Evolutionary conservation across 2,113 vertebrate species (phyloP), one percentile per base, ranked within the genome.

Genomic region (Tetrax tetrax): DNA sequence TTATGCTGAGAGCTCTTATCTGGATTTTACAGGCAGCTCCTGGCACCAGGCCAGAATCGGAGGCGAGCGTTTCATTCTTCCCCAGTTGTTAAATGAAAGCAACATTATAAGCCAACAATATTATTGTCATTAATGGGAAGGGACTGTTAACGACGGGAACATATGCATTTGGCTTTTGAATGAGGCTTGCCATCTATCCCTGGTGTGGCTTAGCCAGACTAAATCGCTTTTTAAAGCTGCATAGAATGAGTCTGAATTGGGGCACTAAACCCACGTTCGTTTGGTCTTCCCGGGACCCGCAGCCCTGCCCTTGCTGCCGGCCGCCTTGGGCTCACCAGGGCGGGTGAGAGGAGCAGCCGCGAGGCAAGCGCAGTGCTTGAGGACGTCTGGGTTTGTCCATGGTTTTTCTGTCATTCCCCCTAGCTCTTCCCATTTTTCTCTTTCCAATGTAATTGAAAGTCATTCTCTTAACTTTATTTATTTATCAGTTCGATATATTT

Each of bases 241-340:
- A 87, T 90, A 93, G 93, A 80, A 89, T 23, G 90, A 96, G 88
- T 71, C 28, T 91, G 97, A 98, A 98, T 97, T 97, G 97, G 97
- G 91, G 72, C 94, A 96, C 96, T 93, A 97, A 97, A 96, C 59
- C 24, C 57, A 2, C 2, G 12, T 63, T 78, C 68, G 63, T 87
- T 43, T 93, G 90, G 89, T 97, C 77, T 95, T 89, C 45, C 90
- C 25, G 37, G 95, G 96, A 87, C 87, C 77, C 10, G 3, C 51
- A 59, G 51, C 91, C 90, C 85, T 83, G 68, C 59, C 20, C 7
- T 50, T 72, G 91, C 91, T 61, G 45, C 23, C 5, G 35, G 61
- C 80, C 64, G 85, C 35, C 56, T 78, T 19, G 66, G 90, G 63
- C 94, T 70, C 74, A n/a, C 20, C 27, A 0, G 2, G 45, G 38